Evolutionary conservation across 2,113 vertebrate species (phyloP).

Genomic region (Antechinus flavipes): DNA sequence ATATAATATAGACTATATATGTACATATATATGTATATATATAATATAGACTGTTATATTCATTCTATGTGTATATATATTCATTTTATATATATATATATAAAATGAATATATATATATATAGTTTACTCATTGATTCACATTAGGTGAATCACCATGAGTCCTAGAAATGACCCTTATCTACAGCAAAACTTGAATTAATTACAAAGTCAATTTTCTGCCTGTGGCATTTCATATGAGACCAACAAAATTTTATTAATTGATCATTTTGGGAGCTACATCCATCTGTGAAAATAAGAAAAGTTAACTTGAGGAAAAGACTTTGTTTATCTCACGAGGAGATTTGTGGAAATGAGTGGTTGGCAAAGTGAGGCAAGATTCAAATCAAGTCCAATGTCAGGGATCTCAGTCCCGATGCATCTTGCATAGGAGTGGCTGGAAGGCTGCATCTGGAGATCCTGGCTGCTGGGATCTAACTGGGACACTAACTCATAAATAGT

Average conservation of each 20-base stretch:
- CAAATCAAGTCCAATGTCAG: background rate
- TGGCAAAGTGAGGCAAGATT: constrained; percentile 4
- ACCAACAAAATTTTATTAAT: background rate
- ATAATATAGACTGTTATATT: no score
- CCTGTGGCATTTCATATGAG: background rate
- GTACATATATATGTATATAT: no score
- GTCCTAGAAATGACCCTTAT: background rate
- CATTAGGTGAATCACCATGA: background rate
- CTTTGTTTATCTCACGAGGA: constrained; percentile 41
- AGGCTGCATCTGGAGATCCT: background rate
- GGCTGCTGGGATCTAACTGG: background rate
- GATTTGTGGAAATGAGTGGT: background rate
- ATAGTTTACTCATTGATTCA: background rate
- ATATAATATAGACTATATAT: no score
- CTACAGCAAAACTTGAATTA: background rate
- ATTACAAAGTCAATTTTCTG: background rate
- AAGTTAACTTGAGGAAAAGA: background rate
- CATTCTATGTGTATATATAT: no score
- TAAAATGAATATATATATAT: no score
- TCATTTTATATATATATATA: background rate
- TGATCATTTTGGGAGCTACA: background rate
- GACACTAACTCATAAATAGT: background rate
- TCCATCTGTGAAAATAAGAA: background rate
- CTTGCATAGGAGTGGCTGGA: background rate
- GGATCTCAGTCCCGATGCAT: background rate